Base-by-base conservation (phyloP, 2,113 vertebrate species). In the Notothenia coriiceps region DNA sequence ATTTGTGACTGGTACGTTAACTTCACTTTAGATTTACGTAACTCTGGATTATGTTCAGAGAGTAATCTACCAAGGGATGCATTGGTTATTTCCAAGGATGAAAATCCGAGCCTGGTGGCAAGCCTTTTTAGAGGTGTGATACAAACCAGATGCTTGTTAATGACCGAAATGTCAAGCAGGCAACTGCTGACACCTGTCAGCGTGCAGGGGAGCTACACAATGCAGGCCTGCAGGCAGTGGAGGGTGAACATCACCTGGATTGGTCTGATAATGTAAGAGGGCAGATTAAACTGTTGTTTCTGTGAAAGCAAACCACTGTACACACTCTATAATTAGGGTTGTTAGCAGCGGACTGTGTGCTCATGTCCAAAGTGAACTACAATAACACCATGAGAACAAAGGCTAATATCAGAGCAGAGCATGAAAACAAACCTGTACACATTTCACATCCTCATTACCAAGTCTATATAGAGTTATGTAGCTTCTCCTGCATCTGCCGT, bases 121-220 rank as follows among this genome's bases (percentile, higher is more conserved):
- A 67, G 63, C 56, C 79, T 74, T 70, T 78, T 67, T 77, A n/a
- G 40, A 14, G 70, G 63, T 76, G 71, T 79, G 79, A 91, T 69
- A 40, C 74, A 61, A 84, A 80, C 50, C 77, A 85, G 75, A 84
- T 88, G 85, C 63, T 69, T 71, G 62, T 44, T 73, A 51, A 70
- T 86, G 87, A 80, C 78, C 50, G 61, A 44, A 60, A 80, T 72
- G 69, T 79, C 82, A 82, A 85, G 22, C 29, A 69, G 56, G 62
- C 61, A 83, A 79, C 66, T 50, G 60, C 49, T 80, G 81, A 88
- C 79, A 84, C 83, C 77, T 89, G 82, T 83, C 84, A 80, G 29
- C 77, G 69, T 40, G 14, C 40, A 52, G 57, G 15, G 29, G 29
- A 29, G 29, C 29, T 29, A 29, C 29, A 29, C 29, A 29, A 3